Base-by-base conservation (phyloP, 1,140 invertebrate species). In the Andrena cerasifolii region DNA sequence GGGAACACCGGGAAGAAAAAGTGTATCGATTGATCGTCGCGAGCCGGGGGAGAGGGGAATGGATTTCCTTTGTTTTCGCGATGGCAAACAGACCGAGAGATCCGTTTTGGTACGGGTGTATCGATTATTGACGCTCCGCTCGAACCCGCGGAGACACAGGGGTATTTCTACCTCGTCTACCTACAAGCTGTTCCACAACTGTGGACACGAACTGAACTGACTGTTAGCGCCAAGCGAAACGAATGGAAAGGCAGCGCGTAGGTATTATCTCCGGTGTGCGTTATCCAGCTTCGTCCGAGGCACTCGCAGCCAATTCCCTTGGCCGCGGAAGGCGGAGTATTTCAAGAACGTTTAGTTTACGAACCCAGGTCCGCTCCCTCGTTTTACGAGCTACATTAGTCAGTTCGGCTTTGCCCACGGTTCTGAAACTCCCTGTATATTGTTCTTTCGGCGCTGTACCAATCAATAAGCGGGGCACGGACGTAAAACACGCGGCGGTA, bases 391-490 rank as follows among this genome's bases (percentile, higher is more conserved):
- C n/a, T n/a, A n/a, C n/a, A n/a, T n/a, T n/a, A n/a, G n/a, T n/a
- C 36, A 40, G 36, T 40, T 10, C 4, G 10, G 10, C 36, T 3
- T 3, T 40, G 10, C 4, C 36, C 10, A 40, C 36, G 10, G 36
- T 10, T 40, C 4, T 40, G 36, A n/a, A 51, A 51, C 33, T 10
- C 61, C 21, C 36, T 75, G 67, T 58, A 79, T 74, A 81, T 78
- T 81, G 74, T 78, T 76, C 82, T 80, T 84, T 77, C 78, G 63
- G n/a, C 33, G 33, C 56, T 65, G 76, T 79, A 61, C 68, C 77
- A 79, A 84, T 85, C 82, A 78, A 85, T 85, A 84, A 79, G 45
- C 53, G 58, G 18, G 18, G 24, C 21, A 62, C 36, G 26, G 54
- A 77, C 43, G 68, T 78, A 71, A 83, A 83, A 82, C 58, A 68